phyloP scores from a whole-genome alignment of 2,113 vertebrate species.

The Corythornis madagascariensis region DNA sequence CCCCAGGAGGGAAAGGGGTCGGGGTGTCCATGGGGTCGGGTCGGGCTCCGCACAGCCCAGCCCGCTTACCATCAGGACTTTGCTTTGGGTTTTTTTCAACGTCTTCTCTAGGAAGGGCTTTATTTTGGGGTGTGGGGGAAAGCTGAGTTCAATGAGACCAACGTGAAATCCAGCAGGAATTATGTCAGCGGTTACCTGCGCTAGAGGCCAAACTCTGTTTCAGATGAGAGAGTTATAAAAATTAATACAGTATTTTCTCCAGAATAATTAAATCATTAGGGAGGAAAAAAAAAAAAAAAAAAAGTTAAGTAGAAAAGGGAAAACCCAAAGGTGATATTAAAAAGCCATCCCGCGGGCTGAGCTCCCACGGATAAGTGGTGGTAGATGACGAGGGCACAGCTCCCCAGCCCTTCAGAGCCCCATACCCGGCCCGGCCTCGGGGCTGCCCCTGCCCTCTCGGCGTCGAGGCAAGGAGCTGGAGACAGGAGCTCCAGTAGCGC shows the following conservation, averaged over 20 bases:
- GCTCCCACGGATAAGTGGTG: neutral
- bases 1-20: neutral
- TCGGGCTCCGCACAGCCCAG: neutral
- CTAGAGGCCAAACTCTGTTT: neutral
- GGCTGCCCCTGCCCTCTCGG: neutral
- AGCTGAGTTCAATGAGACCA: neutral
- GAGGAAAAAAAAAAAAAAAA: no score
- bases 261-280: neutral
- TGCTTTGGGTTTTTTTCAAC: neutral
- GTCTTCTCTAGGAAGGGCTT: neutral
- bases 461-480: neutral
- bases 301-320: neutral
- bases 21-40: neutral
- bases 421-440: neutral
- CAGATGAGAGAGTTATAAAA: neutral
- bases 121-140: neutral
- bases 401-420: neutral
- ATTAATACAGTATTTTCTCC: neutral
- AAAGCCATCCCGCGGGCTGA: neutral
- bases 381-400: neutral
- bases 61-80: neutral
- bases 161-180: neutral
- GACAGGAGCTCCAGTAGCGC: rapidly evolving
- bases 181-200: neutral
- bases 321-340: neutral